A percentile compares a stretch with the other conserved stretches of the same genome.
Evolutionary conservation across 37 sponge, comb jelly and placozoan genomes (phyloP).

Genomic region (Spongia lamella): DNA sequence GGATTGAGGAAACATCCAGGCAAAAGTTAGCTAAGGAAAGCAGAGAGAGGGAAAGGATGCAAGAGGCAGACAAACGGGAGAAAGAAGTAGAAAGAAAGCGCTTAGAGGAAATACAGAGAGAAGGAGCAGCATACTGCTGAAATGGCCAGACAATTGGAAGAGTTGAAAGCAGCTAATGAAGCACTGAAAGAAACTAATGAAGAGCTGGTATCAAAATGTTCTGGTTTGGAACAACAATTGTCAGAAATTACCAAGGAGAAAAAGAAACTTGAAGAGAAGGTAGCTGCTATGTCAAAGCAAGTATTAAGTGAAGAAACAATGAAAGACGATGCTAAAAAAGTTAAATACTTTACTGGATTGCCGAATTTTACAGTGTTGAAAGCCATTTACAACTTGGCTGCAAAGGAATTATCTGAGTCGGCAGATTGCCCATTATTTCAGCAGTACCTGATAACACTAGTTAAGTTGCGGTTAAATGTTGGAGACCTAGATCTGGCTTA

Average conservation of each 20-base stretch:
- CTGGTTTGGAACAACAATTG: constrained; percentile 8
- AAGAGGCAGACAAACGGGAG: too few species aligned
- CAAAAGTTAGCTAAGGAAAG: too few species aligned
- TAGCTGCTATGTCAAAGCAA: constrained; percentile 1
- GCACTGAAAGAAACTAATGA: constrained; percentile 9
- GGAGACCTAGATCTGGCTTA: constrained; percentile 25
- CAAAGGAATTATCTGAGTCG: too few species aligned
- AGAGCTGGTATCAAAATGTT: neutral
- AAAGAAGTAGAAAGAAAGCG: too few species aligned
- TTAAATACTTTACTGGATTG: constrained; percentile 25
- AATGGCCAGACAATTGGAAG: too few species aligned
- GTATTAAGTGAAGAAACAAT: neutral
- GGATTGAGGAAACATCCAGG: constrained; percentile 8
- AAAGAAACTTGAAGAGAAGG: constrained; percentile 7
- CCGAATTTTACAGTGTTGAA: constrained; percentile 7
- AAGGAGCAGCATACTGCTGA: too few species aligned
- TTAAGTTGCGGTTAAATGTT: constrained; percentile 29
- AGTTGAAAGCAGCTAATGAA: constrained; percentile 1
- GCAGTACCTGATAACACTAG: constrained; percentile 48
- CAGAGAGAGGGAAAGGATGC: too few species aligned
- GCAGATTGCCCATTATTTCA: constrained; percentile 22
- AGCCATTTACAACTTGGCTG: constrained; percentile 2
- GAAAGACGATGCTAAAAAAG: constrained; percentile 23
- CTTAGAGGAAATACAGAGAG: too few species aligned
- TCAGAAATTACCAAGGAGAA: neutral